Evolutionary conservation across 2,888 invertebrate genomes (phyloP).

Genomic region (Orchesella flavescens): DNA sequence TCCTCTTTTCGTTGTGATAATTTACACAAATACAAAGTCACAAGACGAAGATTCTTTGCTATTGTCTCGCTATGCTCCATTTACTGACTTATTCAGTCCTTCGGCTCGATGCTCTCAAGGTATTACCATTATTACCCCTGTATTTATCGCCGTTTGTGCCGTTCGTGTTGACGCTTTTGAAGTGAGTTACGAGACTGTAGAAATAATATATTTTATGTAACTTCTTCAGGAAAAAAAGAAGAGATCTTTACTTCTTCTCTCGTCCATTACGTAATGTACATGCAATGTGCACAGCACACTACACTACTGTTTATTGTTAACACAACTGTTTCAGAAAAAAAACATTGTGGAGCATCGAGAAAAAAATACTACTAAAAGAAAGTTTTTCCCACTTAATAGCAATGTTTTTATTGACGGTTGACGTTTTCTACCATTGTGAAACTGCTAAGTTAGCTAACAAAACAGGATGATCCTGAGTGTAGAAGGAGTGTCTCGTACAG

Average conservation of each 20-base stretch:
- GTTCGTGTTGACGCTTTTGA: slow-evolving; percentile 56
- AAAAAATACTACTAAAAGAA: slow-evolving; percentile 19
- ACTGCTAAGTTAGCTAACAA: slow-evolving; percentile 38
- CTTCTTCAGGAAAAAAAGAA: slow-evolving; percentile 35
- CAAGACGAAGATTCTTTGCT: slow-evolving; percentile 39
- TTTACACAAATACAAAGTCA: slow-evolving; percentile 19
- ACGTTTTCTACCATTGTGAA: slow-evolving; percentile 37
- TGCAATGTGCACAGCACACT: slow-evolving; percentile 5
- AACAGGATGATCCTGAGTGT: slow-evolving; percentile 26
- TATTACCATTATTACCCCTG: slow-evolving; percentile 62
- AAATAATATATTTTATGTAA: slow-evolving; percentile 55
- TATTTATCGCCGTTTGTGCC: slow-evolving; percentile 61
- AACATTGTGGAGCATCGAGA: background rate
- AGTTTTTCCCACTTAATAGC: slow-evolving; percentile 33
- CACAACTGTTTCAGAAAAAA: slow-evolving; percentile 7
- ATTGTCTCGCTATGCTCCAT: slow-evolving; percentile 59
- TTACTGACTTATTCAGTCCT: slow-evolving; percentile 49
- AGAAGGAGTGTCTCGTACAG: background rate
- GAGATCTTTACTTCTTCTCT: slow-evolving; percentile 1
- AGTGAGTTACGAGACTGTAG: slow-evolving; percentile 60
- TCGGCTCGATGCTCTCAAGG: slow-evolving; percentile 33
- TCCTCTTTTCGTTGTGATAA: slow-evolving; percentile 37
- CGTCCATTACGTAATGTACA: slow-evolving; percentile 38
- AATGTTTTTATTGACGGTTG: slow-evolving; percentile 52
- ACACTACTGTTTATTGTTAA: slow-evolving; percentile 17